Conservation (phyloP, 1,140 invertebrate species). For the Plectrocnemia conspersa region DNA sequence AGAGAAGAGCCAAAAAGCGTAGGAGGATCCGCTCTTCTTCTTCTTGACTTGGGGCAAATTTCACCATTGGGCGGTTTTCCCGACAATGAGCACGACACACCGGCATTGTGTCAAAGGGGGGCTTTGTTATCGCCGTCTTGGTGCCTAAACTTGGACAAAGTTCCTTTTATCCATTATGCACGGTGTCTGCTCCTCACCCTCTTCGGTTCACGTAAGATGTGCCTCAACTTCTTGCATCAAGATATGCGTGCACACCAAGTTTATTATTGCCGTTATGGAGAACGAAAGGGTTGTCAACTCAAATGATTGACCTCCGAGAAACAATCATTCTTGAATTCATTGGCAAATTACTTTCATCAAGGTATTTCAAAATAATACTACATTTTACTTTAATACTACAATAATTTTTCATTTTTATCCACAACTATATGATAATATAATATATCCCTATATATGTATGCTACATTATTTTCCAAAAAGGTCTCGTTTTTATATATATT, state of each 20-base stretch:
- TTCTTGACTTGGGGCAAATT: not conserved
- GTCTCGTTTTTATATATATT: no score
- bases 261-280: constrained; percentile 22
- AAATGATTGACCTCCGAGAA: no score
- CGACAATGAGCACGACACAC: constrained; percentile 21
- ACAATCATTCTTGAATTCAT: no score
- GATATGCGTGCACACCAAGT: constrained; percentile 22
- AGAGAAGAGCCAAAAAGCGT: not conserved
- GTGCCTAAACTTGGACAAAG: constrained; percentile 23
- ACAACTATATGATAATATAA: no score
- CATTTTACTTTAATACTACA: no score
- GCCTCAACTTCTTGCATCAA: constrained; percentile 30
- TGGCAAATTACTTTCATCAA: no score
- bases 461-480: no score
- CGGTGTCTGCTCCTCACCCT: constrained; percentile 19
- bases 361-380: no score
- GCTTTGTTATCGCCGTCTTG: constrained; percentile 31
- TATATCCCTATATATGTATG: no score
- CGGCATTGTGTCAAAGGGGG: constrained; percentile 25
- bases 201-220: not conserved
- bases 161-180: constrained; percentile 21
- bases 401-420: no score
- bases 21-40: not conserved
- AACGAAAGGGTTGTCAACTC: constrained; percentile 9
- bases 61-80: constrained; percentile 5